These are phyloP conservation scores for Mycalesis mineus DNA, from an alignment of 2,888 invertebrate species.

Conservation along the genomic window DNA sequence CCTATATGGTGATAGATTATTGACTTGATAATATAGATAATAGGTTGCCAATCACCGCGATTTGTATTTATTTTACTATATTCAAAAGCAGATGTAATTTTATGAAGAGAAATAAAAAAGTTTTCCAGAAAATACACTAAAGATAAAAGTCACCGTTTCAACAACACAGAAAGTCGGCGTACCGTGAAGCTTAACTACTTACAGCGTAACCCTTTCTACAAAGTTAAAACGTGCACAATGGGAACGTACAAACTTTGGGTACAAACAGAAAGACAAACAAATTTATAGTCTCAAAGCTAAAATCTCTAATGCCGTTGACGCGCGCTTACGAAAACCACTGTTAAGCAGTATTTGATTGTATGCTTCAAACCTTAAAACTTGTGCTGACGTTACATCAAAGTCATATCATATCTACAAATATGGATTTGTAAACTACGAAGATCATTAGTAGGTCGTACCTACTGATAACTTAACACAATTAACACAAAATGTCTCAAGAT, in stretches of 20 bases:
- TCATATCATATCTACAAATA: no score
- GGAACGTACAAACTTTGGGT: constrained; percentile 29
- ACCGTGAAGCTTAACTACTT: constrained; percentile 28
- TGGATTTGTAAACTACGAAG: no score
- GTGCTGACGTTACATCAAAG: no score
- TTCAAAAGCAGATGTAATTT: not conserved
- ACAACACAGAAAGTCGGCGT: constrained; percentile 24
- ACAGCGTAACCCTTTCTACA: constrained; percentile 31
- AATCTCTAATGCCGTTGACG: constrained; percentile 29
- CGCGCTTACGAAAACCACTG: constrained; percentile 1
- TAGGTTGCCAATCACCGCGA: no score
- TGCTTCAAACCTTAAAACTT: no score
- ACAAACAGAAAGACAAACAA: constrained; percentile 35
- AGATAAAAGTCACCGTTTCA: constrained; percentile 12
- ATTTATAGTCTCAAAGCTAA: constrained; percentile 33
- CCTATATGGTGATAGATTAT: no score
- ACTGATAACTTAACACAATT: no score
- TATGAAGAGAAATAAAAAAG: not conserved
- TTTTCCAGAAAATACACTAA: not conserved
- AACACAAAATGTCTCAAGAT: no score
- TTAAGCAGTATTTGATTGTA: not conserved
- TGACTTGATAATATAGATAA: no score
- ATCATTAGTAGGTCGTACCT: no score
- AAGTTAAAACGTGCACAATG: constrained; percentile 34
- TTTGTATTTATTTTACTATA: no score